Evolutionary conservation across 1,140 invertebrate genomes (phyloP), one percentile per base, ranked within the genome.

Genomic region (Drusus annulatus): DNA sequence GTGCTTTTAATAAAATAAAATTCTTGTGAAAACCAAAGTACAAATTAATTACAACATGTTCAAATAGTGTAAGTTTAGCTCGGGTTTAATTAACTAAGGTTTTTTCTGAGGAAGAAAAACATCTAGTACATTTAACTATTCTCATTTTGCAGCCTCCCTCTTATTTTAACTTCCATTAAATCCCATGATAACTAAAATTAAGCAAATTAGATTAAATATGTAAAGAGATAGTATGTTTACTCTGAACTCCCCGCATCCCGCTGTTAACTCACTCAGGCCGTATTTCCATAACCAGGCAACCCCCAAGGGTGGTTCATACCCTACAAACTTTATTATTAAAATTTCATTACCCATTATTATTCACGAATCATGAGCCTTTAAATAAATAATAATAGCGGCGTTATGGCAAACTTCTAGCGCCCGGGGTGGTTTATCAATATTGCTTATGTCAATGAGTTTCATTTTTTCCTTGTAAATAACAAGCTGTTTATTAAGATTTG

Each of bases 331-430:
- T 78, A 78, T 81, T 81, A 81, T 81, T 81, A 81, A 81, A 81
- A 81, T 81, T 81, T 81, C 68, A 81, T 81, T 81, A 78, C 76
- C 80, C 58, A 78, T 81, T 81, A 81, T 81, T 80, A 81, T 81
- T 81, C 76, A 78, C 68, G 76, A 78, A 78, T 81, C 56, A 62
- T 81, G 76, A 74, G 76, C 63, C 76, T 71, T 69, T 52, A 50
- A 68, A 62, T 78, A 81, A 78, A 81, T 81, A 74, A 81, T 77
- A 50, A 77, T 81, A 51, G 60, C 31, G 7, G 31, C 23, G 23
- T 28, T 58, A 28, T 17, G 36, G 52, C 65, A 25, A 54, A 56
- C 63, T 65, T 65, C 19, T 28, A 3, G 25, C 56, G 17, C 23
- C 16, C 56, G 36, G 36, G 36, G 36, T 45, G 36, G 36, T 45